phyloP scores from a whole-genome alignment of 35 echinoderm and acorn worm genomes.

The Amphiura filiformis region DNA sequence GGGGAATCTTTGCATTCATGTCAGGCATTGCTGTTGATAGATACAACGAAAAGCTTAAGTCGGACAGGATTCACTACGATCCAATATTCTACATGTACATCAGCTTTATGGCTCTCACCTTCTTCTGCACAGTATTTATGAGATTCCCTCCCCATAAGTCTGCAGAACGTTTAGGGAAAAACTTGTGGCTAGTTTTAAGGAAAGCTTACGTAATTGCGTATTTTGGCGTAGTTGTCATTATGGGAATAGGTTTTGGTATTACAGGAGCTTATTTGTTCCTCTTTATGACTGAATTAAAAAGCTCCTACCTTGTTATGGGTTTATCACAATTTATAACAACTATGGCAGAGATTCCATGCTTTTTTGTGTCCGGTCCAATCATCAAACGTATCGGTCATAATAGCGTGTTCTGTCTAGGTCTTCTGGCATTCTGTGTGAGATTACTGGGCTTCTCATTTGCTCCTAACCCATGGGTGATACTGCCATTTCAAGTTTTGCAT shows the following conservation, averaged over 20 bases:
- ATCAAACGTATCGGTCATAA: conserved; percentile 57
- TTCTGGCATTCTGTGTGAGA: conserved; percentile 73
- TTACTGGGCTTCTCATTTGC: conserved; percentile 83
- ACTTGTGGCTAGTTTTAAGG: conserved; percentile 23
- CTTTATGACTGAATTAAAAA: conserved; percentile 69
- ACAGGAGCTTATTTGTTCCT: conserved; percentile 72
- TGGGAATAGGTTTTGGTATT: conserved; percentile 88
- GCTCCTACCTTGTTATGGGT: conserved; percentile 76
- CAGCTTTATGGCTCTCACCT: background rate
- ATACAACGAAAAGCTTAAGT: background rate
- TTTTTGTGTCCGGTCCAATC: conserved; percentile 74
- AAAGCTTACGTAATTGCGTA: conserved; percentile 67
- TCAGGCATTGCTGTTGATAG: conserved; percentile 71
- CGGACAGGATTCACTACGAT: conserved; percentile 16
- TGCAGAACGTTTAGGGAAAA: conserved; percentile 24
- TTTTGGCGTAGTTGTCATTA: conserved; percentile 53
- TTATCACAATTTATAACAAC: conserved; percentile 68
- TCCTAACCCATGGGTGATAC: conserved; percentile 64
- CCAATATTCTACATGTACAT: conserved; percentile 54
- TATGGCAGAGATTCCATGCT: conserved; percentile 72
- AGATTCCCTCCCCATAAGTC: conserved; percentile 28
- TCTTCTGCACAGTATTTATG: conserved; percentile 15
- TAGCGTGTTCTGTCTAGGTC: conserved; percentile 58
- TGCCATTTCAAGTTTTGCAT: conserved; percentile 93
- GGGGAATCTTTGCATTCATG: conserved; percentile 78